Evolutionary conservation across 2,797 vertebrate genomes (phyloP), one percentile per base, ranked within the genome.

Genomic region (Epinephelus coioides): DNA sequence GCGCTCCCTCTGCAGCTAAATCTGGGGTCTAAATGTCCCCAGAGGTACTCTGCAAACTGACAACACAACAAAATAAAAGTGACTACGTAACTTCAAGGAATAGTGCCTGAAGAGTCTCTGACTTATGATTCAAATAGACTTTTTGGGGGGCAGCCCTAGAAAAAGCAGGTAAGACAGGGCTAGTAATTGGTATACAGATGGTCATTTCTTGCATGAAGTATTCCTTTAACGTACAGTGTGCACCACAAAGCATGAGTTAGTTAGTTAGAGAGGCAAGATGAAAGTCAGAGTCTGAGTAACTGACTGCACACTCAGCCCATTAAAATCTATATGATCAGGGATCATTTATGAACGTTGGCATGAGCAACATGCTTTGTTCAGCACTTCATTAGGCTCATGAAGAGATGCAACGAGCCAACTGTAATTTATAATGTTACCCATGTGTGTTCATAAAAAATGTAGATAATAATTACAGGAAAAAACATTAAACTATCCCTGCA

Each of bases 361-460:
- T 18, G 57, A 56, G 57, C 12, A 18, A 43, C 17, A 63, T 21
- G 49, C 40, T 81, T 75, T 65, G 60, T 61, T 85, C 75, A 78
- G 56, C 62, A 69, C 54, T 65, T 60, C 59, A 14, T 44, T 18
- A 9, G 38, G 3, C 19, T 19, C 18, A 15, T 47, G n/a, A 56
- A 55, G 13, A 47, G 18, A 61, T 8, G 43, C 17, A 44, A 8
- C 14, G 1, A 57, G 64, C 19, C 18, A 27, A 50, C 9, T 34
- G 27, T 25, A 44, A 13, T 4, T 53, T 9, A 57, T n/a, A 40
- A 59, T 1, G 27, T 23, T 38, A 19, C 19, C 30, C 46, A 19
- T 49, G 10, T 38, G 44, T 49, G 27, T 11, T 19, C 25, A 25
- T 38, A 18, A 47, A 56, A 17, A 9, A 1, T 17, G n/a, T 12